phyloP scores from a whole-genome alignment of 2,113 vertebrate genomes.

The Triplophysa rosa region DNA sequence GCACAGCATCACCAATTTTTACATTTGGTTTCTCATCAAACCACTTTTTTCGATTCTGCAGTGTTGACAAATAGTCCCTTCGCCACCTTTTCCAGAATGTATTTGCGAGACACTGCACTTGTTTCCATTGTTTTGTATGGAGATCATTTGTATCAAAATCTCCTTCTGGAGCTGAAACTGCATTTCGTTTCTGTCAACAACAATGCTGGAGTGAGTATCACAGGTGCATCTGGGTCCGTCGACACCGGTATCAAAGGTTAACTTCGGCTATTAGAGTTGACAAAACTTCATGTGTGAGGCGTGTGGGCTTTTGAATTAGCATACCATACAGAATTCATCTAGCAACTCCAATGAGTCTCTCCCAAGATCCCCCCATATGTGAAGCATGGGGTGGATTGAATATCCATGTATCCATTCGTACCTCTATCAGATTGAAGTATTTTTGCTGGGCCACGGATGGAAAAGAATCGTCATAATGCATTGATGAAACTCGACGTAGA shows the following conservation, averaged over 20 bases:
- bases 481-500: too few relatives aligned
- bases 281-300: slow-evolving; percentile 5
- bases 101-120: background rate
- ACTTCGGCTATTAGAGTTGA: background rate
- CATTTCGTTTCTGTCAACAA: background rate
- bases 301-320: background rate
- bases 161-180: background rate
- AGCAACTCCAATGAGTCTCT: too few relatives aligned
- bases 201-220: background rate
- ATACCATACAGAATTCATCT: slow-evolving; percentile 4
- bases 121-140: background rate
- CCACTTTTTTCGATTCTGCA: background rate
- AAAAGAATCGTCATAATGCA: background rate
- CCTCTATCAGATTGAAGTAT: background rate
- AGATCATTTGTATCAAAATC: background rate
- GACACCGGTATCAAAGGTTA: too few relatives aligned
- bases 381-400: background rate
- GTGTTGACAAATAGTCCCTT: background rate
- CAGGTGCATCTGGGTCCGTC: background rate
- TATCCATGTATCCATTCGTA: background rate
- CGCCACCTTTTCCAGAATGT: slow-evolving; percentile 13
- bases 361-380: slow-evolving; percentile 4
- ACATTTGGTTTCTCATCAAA: background rate
- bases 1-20: background rate
- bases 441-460: background rate